Evolutionary conservation across 2,888 invertebrate species (phyloP), one percentile per base, ranked within the genome.

Genomic region (Tenthredo livida): DNA sequence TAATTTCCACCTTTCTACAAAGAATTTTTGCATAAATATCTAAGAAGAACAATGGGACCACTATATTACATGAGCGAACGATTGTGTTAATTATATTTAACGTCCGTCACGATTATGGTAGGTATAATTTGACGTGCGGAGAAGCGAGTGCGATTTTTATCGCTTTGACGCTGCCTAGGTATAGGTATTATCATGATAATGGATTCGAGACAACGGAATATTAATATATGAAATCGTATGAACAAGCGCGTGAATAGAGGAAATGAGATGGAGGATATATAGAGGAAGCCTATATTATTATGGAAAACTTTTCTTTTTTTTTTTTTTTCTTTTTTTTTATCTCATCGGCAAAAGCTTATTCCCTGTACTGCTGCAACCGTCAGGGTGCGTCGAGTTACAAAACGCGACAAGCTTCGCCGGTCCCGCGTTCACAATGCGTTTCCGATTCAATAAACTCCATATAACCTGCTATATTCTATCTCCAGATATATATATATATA

Each of bases 371-470:
- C n/a, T 67, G 33, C n/a, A 67, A 6, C 9, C 33, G 9, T 37
- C 82, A 67, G 29, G 65, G 67, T 67, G 67, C 67, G 83, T 47
- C 83, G 67, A 47, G 65, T 37, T 37, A 83, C 83, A 67, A 67
- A 29, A 37, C 37, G 37, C 80, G 83, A 67, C 83, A 83, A 83
- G 83, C 67, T 67, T 83, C 67, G 83, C 67, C 67, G 83, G 17
- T 61, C 37, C 25, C 43, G 50, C 43, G 50, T 43, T 43, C 80
- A 80, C 61, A 83, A 83, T 67, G 67, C 83, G 40, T 83, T 83
- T 83, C 83, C 83, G 83, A 83, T 83, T 83, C 83, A 83, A 83
- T 83, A 83, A 83, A 70, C 83, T 83, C 83, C 83, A 67, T 83
- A 83, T 83, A 83, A 70, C 83, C 47, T 83, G 67, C 43, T 50